Base-by-base conservation (phyloP, 2,888 invertebrate genomes). In the Neoitamus cyanurus region DNA sequence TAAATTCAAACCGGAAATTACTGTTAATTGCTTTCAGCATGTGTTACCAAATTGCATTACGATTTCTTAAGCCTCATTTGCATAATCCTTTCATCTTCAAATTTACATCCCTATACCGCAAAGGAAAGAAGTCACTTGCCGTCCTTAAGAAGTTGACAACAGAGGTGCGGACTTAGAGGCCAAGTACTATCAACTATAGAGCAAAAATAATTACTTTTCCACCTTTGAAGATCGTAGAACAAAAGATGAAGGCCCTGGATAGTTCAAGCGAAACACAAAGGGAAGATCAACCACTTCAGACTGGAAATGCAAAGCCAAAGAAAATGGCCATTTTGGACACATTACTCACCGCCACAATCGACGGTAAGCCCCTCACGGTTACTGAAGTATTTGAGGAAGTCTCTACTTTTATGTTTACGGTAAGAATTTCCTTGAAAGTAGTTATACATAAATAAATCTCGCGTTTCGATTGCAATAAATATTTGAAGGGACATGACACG, bases 401-500 rank as follows among this genome's bases (percentile, higher is more conserved):
- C 0, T 89, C 90, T 2, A 91, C 91, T 2, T 91, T 91, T 84
- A 90, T 91, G 88, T 90, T 90, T 86, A 90, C 88, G 87, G 90
- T 90, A 84, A 85, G 87, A 85, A 28, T n/a, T 13, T 11, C 7
- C 11, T 31, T 31, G 30, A 13, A 31, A 15, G 15, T 5, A 34
- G 7, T 34, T 7, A 3, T 20, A 42, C 42, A n/a, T 42, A 13
- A 9, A 58, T 7, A 25, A 20, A 25, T 7, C 1, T 25, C 42
- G 5, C n/a, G 9, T 58, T 58, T 58, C 20, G 20, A 58, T 20
- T 3, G 58, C 9, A 58, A 48, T 20, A 48, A 48, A 48, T 20
- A 25, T 1, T 88, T 70, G 25, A 85, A 93, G 93, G 93, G 93
- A 0, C 93, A 93, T 86, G 93, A 94, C 86, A 94, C 94, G 0